Base-by-base conservation (phyloP, 2,888 invertebrate species). In the Dryobota labecula region DNA sequence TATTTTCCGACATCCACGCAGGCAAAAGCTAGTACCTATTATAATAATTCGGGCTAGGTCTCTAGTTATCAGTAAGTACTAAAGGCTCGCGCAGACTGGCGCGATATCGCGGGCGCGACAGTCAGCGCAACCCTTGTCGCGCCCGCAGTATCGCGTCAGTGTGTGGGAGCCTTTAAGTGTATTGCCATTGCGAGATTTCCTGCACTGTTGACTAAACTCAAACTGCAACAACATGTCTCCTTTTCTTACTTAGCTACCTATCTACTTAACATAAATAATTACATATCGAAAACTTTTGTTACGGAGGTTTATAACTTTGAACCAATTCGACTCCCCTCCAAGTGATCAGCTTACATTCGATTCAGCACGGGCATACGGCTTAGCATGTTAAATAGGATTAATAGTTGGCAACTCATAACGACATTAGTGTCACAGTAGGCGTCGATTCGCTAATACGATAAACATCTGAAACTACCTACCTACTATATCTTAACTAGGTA, bases 341-440 rank as follows among this genome's bases (percentile, higher is more conserved):
- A 76, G 43, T 76, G 63, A 78, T 47, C 73, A 67, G 60, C 67
- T 78, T 76, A 74, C 47, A 45, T 60, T 43, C 49, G 58, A 76
- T 67, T 62, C 51, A 72, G 64, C 53, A 49, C 51, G 43, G 45
- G 36, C 51, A 41, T 45, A 36, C 47, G 68, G 62, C 60, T 83
- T 74, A 70, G 63, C 68, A 68, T 69, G 62, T 69, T 65, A 76
- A 82, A 85, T 85, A 67, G 78, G 84, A 82, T 83, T 82, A 84
- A 70, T 67, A 71, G 68, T 74, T 62, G 8, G 60, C 56, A 73
- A 62, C 57, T 70, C 72, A 73, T 79, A 76, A 77, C 77, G 45
- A 69, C 80, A 72, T 76, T 82, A 73, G 70, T 64, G 63, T 56
- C 30, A 65, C 58, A 73, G 60, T 53, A 53, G 49, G 53, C n/a